Evolutionary conservation across 2,888 invertebrate genomes (phyloP).

Genomic region (Sisyra nigra): DNA sequence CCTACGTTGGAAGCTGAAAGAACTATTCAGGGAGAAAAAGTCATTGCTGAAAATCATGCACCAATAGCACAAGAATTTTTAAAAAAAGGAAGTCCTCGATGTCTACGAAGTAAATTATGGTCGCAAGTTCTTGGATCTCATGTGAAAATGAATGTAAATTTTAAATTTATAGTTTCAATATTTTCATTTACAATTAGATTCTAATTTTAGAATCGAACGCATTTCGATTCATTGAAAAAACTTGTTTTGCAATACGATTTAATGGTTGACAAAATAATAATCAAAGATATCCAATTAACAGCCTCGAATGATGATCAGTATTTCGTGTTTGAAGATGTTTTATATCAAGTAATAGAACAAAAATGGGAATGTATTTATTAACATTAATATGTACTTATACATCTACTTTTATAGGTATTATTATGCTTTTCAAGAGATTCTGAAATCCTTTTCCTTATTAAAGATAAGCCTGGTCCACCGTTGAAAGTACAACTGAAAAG

Average conservation of each 20-base stretch:
- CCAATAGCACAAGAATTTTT: constrained; percentile 81
- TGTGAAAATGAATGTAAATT: constrained; percentile 42
- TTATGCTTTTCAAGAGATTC: constrained; percentile 84
- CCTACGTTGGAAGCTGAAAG: constrained; percentile 50
- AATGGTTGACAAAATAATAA: constrained; percentile 84
- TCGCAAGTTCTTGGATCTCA: constrained; percentile 70
- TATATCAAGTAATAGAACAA: constrained; percentile 59
- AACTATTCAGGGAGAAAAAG: constrained; percentile 57
- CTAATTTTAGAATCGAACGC: constrained; percentile 41
- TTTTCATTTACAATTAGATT: constrained; percentile 13
- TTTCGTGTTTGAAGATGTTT: constrained; percentile 91
- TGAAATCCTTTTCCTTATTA: constrained; percentile 57
- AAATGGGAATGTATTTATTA: not conserved
- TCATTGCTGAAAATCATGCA: constrained; percentile 62
- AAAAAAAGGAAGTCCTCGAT: constrained; percentile 69
- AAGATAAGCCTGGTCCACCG: constrained; percentile 40
- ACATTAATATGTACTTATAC: not conserved
- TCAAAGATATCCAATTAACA: constrained; percentile 90
- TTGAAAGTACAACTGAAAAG: constrained; percentile 62
- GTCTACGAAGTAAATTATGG: constrained; percentile 71
- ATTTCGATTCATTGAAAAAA: constrained; percentile 67
- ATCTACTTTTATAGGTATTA: constrained; percentile 39
- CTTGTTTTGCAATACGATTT: constrained; percentile 77
- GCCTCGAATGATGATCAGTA: constrained; percentile 97
- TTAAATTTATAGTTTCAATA: not conserved